phyloP scores from a whole-genome alignment of 2,888 invertebrate genomes.

The Lasioglossum oenotherae region DNA sequence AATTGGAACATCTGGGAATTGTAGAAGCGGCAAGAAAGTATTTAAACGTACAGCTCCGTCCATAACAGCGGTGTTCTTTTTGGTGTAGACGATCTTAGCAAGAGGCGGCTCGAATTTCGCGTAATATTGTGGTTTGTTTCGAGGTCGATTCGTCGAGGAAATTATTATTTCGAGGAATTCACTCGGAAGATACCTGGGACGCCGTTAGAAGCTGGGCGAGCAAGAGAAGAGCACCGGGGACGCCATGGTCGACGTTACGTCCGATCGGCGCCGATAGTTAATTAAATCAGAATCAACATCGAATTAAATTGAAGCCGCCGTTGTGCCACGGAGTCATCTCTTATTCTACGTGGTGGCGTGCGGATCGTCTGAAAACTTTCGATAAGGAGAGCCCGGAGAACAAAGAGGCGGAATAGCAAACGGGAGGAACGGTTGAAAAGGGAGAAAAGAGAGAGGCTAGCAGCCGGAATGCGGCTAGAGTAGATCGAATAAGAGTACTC shows the following conservation, averaged over 20 bases:
- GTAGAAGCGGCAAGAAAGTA: no score
- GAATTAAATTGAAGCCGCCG: slow-evolving; percentile 71
- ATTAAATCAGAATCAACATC: slow-evolving; percentile 77
- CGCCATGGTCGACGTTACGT: slow-evolving; percentile 48
- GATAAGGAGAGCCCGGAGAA: slow-evolving; percentile 62
- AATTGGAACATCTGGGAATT: no score
- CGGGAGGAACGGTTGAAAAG: slow-evolving; percentile 13
- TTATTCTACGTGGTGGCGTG: slow-evolving; percentile 61
- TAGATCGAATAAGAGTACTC: slow-evolving; percentile 62
- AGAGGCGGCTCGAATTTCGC: neutral
- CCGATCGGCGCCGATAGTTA: slow-evolving; percentile 67
- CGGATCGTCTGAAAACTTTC: slow-evolving; percentile 67
- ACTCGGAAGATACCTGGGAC: neutral
- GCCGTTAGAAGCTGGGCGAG: neutral
- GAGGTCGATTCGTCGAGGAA: neutral
- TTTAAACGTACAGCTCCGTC: no score
- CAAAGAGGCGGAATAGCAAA: slow-evolving; percentile 42
- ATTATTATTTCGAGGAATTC: slow-evolving; percentile 8
- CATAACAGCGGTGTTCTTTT: neutral
- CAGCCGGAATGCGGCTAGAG: slow-evolving; percentile 36
- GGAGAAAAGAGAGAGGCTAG: neutral
- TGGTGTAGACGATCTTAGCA: neutral
- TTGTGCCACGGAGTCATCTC: slow-evolving; percentile 63
- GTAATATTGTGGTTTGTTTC: neutral
- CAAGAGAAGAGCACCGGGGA: neutral